These are phyloP conservation scores for Scylla paramamosain DNA, from an alignment of 1,140 invertebrate species.

Conservation along the genomic window DNA sequence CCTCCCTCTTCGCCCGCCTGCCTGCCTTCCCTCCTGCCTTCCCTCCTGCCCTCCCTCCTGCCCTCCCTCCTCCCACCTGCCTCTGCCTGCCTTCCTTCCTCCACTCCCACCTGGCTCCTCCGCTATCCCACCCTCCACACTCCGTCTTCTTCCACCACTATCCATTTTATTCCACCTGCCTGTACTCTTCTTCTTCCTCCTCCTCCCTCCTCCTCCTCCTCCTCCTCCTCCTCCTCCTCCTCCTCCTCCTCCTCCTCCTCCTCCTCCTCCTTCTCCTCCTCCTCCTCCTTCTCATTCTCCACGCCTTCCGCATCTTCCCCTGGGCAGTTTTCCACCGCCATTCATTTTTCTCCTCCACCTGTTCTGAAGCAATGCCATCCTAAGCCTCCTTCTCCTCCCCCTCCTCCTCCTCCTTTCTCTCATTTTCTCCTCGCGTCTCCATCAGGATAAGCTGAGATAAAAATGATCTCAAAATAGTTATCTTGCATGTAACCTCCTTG, in stretches of 20 bases:
- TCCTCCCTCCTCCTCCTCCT: neutral
- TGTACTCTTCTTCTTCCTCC: neutral
- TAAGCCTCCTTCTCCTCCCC: neutral
- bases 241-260: neutral
- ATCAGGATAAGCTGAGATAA: neutral
- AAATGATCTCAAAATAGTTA: too few species aligned
- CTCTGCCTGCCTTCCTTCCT: neutral
- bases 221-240: neutral
- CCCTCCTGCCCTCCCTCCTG: neutral
- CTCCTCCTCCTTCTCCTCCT: neutral
- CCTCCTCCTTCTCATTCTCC: neutral
- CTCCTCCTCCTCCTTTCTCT: neutral
- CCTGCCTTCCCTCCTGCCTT: neutral
- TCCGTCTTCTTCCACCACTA: neutral
- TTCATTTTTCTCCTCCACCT: neutral
- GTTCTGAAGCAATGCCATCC: neutral
- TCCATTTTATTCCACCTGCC: neutral
- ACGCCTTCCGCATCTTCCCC: neutral
- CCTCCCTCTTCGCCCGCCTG: neutral
- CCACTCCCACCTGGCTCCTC: neutral
- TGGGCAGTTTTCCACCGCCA: neutral
- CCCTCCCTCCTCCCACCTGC: neutral
- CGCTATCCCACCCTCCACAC: neutral
- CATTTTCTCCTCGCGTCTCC: neutral
- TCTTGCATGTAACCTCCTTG: too few species aligned